These are phyloP conservation scores for Heliconius aoede DNA, from an alignment of 2,888 invertebrate species.

Conservation along the genomic window DNA sequence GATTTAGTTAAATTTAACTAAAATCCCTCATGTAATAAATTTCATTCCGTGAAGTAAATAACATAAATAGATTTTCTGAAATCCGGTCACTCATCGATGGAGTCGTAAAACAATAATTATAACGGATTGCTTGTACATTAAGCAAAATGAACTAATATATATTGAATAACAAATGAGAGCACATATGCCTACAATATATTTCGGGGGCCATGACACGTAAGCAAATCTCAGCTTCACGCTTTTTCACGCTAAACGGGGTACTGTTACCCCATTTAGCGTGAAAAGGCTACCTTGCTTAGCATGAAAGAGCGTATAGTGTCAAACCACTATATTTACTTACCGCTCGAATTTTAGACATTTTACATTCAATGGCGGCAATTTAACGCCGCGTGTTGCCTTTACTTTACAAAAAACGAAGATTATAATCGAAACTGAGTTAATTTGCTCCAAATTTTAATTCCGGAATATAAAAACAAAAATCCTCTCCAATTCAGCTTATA, in stretches of 20 bases:
- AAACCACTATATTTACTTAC: too few species aligned
- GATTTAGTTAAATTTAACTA: not conserved
- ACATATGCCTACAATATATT: slow-evolving; percentile 1
- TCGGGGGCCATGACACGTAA: not conserved
- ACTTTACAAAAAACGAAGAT: not conserved
- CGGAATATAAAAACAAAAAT: not conserved
- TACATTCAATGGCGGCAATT: not conserved
- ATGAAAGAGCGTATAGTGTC: too few species aligned
- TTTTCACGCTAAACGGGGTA: too few species aligned
- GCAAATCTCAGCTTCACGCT: too few species aligned
- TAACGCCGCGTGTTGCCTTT: not conserved
- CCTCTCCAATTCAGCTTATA: not conserved
- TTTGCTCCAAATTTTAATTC: not conserved
- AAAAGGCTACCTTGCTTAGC: too few species aligned
- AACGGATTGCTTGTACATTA: not conserved
- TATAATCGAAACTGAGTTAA: not conserved
- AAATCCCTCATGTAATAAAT: not conserved
- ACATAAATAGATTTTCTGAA: slow-evolving; percentile 12
- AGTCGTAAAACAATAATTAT: slow-evolving; percentile 21
- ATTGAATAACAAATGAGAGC: slow-evolving; percentile 10
- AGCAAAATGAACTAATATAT: slow-evolving; percentile 12
- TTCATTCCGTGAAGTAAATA: not conserved
- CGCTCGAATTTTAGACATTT: too few species aligned
- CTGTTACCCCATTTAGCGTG: too few species aligned
- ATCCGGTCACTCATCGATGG: not conserved